Evolutionary conservation across 2,888 invertebrate species (phyloP), one percentile per base, ranked within the genome.

Genomic region (Gastrophysa polygoni): DNA sequence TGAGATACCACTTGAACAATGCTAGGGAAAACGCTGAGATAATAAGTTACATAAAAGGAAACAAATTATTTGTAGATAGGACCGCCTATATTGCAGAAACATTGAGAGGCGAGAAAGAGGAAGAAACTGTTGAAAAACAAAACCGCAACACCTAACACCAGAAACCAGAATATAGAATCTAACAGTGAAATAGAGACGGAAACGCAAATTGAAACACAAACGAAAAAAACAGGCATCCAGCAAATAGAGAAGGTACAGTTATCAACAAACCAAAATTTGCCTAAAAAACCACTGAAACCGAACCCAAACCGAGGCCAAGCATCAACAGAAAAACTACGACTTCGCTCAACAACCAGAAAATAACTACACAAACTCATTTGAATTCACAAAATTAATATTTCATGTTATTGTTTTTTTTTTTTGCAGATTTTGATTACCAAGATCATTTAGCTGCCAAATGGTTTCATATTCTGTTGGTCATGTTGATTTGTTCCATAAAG

Each of bases 331-430:
- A 48, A 24, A 48, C 20, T 48, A 48, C 48, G 48, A 48, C 48
- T 48, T 48, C 48, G 48, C 48, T 48, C 48, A 48, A 48, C 48
- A 48, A 48, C 21, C 48, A 48, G 48, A 20, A 48, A 48, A 48
- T 48, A 48, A 46, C 46, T 16, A 7, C 46, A 46, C 16, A 2
- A 14, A 46, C 46, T 16, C 46, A 46, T 11, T 16, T 10, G 7
- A 1, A 48, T 18, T 20, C 48, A 21, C 48, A 48, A 48, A 48
- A 48, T 17, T 17, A 21, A 48, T 48, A 11, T n/a, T 21, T 20
- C 20, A 48, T n/a, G 48, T 20, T 20, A 48, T 16, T 46, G n/a
- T n/a, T n/a, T n/a, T n/a, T n/a, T n/a, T n/a, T n/a, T n/a, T n/a
- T n/a, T n/a, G n/a, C n/a, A n/a, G n/a, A n/a, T n/a, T n/a, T n/a